Evolutionary conservation across 2,113 vertebrate genomes (phyloP).

Genomic region (Labrus mixtus): DNA sequence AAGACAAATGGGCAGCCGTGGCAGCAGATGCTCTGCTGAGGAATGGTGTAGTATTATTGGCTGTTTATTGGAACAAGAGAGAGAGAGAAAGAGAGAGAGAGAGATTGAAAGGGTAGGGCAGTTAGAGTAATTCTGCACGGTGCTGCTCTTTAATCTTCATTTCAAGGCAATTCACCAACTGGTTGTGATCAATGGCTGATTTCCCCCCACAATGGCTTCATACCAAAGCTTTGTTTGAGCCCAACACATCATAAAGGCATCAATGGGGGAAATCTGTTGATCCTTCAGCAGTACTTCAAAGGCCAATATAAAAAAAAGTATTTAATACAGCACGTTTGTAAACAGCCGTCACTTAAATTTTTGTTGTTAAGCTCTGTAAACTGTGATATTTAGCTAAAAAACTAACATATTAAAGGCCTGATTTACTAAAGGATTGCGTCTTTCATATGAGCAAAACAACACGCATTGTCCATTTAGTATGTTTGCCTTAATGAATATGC

Average conservation of each 20-base stretch:
- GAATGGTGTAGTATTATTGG: slow-evolving; percentile 58
- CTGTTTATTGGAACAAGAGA: slow-evolving; percentile 65
- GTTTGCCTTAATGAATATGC: too few relatives aligned
- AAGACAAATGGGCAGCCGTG: slow-evolving; percentile 67
- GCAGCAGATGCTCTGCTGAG: slow-evolving; percentile 65
- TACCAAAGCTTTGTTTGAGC: slow-evolving; percentile 49
- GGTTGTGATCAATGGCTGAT: slow-evolving; percentile 60
- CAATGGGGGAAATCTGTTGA: slow-evolving; percentile 30
- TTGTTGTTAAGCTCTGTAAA: neutral
- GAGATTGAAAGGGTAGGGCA: slow-evolving; percentile 37
- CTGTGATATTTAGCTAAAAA: neutral
- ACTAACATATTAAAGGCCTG: neutral
- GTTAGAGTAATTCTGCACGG: slow-evolving; percentile 39
- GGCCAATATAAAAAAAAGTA: slow-evolving; percentile 19
- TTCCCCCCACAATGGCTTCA: slow-evolving; percentile 42
- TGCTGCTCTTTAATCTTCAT: slow-evolving; percentile 65
- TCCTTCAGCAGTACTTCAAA: slow-evolving; percentile 18
- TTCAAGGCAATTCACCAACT: slow-evolving; percentile 54
- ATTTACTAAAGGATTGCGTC: too few relatives aligned
- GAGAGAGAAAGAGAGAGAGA: neutral
- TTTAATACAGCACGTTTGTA: neutral
- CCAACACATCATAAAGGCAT: slow-evolving; percentile 43
- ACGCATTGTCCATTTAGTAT: too few relatives aligned
- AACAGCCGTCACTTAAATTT: neutral
- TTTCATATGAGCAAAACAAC: too few relatives aligned